Evolutionary conservation across 2,888 invertebrate genomes (phyloP).

Genomic region (Agrotis ipsilon): DNA sequence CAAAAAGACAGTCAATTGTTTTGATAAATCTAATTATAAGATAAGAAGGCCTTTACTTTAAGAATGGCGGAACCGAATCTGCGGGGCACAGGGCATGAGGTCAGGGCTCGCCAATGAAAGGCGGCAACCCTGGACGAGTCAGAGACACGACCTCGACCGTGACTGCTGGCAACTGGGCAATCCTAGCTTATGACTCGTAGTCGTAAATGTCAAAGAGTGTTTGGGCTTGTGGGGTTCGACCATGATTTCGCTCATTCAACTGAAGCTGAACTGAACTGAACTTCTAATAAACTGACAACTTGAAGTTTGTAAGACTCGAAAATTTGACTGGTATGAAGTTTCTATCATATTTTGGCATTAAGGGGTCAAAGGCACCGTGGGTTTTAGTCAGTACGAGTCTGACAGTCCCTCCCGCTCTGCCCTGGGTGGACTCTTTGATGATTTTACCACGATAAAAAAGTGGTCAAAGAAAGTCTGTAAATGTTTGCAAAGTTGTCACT

Average conservation of each 20-base stretch:
- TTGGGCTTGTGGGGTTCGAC: too few relatives aligned
- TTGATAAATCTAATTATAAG: conserved; percentile 52
- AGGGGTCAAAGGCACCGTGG: conserved; percentile 8
- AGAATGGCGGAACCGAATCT: conserved; percentile 58
- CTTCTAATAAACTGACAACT: too few relatives aligned
- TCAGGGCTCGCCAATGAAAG: conserved; percentile 58
- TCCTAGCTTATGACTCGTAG: conserved; percentile 14
- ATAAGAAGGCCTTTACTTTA: conserved; percentile 40
- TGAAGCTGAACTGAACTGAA: background rate
- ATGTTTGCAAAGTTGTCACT: conserved; percentile 1
- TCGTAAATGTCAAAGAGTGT: background rate
- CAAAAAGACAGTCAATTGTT: conserved; percentile 16
- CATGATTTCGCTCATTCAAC: background rate
- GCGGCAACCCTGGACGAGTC: conserved; percentile 42
- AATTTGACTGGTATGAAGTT: background rate
- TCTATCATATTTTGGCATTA: conserved; percentile 5
- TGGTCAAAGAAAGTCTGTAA: too few relatives aligned
- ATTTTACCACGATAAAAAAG: too few relatives aligned
- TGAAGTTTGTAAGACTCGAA: background rate
- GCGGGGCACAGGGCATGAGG: conserved; percentile 46
- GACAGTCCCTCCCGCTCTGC: too few relatives aligned
- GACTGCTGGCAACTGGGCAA: conserved; percentile 8
- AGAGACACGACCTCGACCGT: conserved; percentile 40
- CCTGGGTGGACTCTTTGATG: too few relatives aligned
- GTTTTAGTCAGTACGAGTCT: too few relatives aligned